These are phyloP conservation scores for Odocoileus virginianus DNA, from an alignment of 2,113 vertebrate genomes.

Conservation along the genomic window DNA sequence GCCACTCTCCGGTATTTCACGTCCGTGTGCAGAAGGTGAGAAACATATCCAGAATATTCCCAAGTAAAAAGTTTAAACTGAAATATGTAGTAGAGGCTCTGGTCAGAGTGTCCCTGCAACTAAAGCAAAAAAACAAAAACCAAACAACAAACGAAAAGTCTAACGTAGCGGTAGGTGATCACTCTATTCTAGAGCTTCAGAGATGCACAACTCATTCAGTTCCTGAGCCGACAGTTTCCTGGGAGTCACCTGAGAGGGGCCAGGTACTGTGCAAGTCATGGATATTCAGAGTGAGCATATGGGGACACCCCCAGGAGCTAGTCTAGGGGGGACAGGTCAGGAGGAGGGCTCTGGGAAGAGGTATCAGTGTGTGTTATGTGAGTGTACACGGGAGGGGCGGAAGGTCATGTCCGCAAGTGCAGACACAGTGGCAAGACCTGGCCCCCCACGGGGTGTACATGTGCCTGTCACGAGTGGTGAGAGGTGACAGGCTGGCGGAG, in stretches of 20 bases:
- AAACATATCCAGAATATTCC: background rate
- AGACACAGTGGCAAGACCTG: background rate
- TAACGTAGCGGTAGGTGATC: background rate
- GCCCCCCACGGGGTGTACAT: accelerated
- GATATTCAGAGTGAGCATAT: background rate
- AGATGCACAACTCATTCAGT: background rate
- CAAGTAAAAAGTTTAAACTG: background rate
- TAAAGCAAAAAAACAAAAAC: background rate
- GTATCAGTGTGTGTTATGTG: background rate
- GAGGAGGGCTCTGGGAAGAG: background rate
- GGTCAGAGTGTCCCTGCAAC: background rate
- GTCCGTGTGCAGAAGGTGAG: background rate
- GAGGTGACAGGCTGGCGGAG: background rate
- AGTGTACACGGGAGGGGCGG: background rate
- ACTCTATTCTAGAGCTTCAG: background rate
- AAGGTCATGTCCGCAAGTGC: background rate
- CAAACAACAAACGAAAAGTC: background rate
- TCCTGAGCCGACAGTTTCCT: background rate
- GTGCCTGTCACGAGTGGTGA: background rate
- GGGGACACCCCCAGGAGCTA: too few relatives aligned
- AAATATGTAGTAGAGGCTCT: background rate
- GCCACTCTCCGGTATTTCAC: background rate
- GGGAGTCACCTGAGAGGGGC: background rate
- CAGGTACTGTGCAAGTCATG: background rate
- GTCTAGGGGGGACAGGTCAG: background rate